Base-by-base conservation (phyloP, 2,888 invertebrate genomes). In the Cerceris rybyensis region DNA sequence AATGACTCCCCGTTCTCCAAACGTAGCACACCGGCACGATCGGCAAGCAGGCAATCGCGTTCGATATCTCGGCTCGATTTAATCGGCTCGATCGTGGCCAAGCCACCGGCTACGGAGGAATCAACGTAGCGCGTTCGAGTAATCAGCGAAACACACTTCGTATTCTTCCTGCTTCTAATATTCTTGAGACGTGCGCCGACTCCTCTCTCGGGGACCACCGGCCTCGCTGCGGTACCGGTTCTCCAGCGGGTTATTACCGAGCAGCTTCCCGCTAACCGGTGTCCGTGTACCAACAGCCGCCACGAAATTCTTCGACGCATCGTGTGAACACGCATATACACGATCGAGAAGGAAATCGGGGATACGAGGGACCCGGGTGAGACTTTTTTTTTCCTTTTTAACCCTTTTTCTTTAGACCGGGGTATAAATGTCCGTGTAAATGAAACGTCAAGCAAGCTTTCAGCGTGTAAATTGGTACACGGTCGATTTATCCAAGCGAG, bases 101-200 rank as follows among this genome's bases (percentile, higher is more conserved):
- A 64, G 71, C 41, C 16, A 46, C 42, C 28, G 42, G 28, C 50
- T 54, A 8, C 58, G 50, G 16, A 28, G 43, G 61, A 49, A 61
- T 73, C 67, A 65, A 67, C 79, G 83, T 28, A 4, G 63, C 71
- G 75, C 70, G 59, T 69, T 58, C 70, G 83, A 81, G 81, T 86
- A 85, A 85, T 85, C 86, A 85, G 78, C 79, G 79, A 85, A 81
- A 84, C 81, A 74, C 76, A 74, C 76, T 78, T 82, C 70, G 86
- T 85, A 85, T 85, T 85, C 85, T 86, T 85, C 85, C 80, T 82
- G 83, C 86, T 84, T 88, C 88, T 88, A 88, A 88, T 88, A 87
- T 87, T 87, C 83, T 68, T 68, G 82, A 63, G 83, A 87, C 86
- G 86, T 86, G 88, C 86, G 77, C 77, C 76, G 86, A 85, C 88